Percentiles rank a stretch among this genome's conserved stretches.
Conservation (phyloP, 2,113 vertebrate genomes). For the Podilymbus podiceps region DNA sequence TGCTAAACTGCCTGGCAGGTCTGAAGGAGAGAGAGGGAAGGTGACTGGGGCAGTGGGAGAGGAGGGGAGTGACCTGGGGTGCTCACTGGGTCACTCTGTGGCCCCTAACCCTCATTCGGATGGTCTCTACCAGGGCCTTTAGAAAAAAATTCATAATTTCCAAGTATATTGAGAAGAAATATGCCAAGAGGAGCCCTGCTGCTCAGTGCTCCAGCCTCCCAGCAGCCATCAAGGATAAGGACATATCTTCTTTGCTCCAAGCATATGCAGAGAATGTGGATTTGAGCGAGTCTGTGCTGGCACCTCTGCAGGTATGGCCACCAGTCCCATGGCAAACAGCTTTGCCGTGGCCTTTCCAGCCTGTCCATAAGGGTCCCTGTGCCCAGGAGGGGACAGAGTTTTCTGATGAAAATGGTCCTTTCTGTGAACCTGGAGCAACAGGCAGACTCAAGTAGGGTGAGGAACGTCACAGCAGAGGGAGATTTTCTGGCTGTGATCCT, state of each 20-base stretch:
- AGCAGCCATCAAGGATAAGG: conserved; percentile 53
- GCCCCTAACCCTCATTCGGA: not conserved
- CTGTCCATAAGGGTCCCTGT: not conserved
- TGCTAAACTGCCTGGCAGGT: not conserved
- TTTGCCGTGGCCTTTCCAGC: not conserved
- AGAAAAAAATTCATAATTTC: conserved; percentile 74
- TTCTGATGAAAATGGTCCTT: not conserved
- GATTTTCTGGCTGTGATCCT: not conserved
- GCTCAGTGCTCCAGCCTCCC: conserved; percentile 38
- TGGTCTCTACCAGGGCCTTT: conserved; percentile 43
- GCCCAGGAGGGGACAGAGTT: not conserved
- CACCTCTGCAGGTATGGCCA: conserved; percentile 63
- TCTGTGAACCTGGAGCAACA: not conserved
- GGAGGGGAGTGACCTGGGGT: not conserved
- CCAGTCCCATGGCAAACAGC: not conserved
- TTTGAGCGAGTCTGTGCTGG: conserved; percentile 63
- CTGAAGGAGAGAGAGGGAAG: not conserved
- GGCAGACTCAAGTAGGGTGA: not conserved
- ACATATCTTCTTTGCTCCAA: conserved; percentile 72
- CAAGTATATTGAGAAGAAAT: conserved; percentile 74
- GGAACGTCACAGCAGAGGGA: not conserved
- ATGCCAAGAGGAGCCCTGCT: conserved; percentile 45
- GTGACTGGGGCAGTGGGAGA: not conserved
- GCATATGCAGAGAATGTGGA: conserved; percentile 69
- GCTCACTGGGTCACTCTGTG: not conserved